Evolutionary conservation across 1,140 invertebrate genomes (phyloP).

Genomic region (Samia ricini): DNA sequence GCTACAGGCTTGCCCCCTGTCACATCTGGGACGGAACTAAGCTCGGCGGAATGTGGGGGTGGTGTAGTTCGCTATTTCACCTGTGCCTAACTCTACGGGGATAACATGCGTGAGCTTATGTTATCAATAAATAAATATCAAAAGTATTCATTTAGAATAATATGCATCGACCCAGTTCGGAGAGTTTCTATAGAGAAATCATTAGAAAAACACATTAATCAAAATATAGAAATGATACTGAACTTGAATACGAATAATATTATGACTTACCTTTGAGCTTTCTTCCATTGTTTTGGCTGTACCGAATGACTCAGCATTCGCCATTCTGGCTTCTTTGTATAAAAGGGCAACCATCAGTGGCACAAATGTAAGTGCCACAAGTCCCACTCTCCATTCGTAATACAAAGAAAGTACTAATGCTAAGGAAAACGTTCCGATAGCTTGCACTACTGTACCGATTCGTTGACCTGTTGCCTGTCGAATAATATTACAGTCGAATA

Average conservation of each 20-base stretch:
- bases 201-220: no score
- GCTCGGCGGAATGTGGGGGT: no score
- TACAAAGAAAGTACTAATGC: slow-evolving; percentile 81
- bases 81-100: no score
- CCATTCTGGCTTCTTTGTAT: slow-evolving; percentile 81
- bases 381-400: slow-evolving; percentile 85
- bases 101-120: no score
- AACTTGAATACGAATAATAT: background rate
- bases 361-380: slow-evolving; percentile 83
- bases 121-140: no score
- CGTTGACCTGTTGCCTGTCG: slow-evolving; percentile 85
- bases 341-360: slow-evolving; percentile 82
- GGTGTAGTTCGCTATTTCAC: no score
- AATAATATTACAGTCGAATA: no score
- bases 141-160: no score
- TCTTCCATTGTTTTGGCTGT: slow-evolving; percentile 80
- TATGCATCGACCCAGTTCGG: no score
- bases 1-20: no score
- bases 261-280: slow-evolving; percentile 77
- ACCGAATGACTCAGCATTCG: slow-evolving; percentile 78
- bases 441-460: slow-evolving; percentile 84
- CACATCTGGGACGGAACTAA: no score
- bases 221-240: background rate
- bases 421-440: slow-evolving; percentile 80
- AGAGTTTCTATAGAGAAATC: no score